Base-by-base conservation (phyloP, 1,140 invertebrate species). In the Coptotermes formosanus region DNA sequence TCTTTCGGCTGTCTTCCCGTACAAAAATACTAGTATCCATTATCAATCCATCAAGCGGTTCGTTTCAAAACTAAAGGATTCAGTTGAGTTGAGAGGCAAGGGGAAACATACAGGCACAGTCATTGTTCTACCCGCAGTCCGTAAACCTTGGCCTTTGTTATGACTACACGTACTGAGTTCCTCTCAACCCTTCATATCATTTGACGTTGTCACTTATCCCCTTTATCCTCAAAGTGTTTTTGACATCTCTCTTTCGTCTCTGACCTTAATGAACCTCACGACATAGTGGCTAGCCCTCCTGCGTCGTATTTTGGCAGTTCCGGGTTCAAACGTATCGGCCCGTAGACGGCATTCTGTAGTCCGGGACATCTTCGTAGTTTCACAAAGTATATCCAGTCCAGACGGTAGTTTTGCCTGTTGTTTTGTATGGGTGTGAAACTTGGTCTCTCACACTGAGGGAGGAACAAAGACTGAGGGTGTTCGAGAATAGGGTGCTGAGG, bases 41-140 rank as follows among this genome's bases (percentile, higher is more conserved):
- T 83, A 83, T 83, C 82, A 83, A 83, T 83, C 43, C 82, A 83
- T 45, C 82, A 83, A 83, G 82, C 38, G 82, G 82, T 83, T 38
- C 1, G 16, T 83, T 83, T 83, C 43, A 43, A 43, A 52, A 83
- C 48, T 44, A 75, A 75, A 75, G 7, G n/a, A 75, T 1, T 30
- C n/a, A 23, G n/a, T 11, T 7, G n/a, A 30, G n/a, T 0, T 14
- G 64, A 30, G 7, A 8, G 25, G 9, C n/a, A 16, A 55, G 52
- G 0, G 19, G 52, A 4, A 9, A 75, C n/a, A 8, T 21, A n/a
- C 8, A 64, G 59, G 12, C 25, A 1, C 12, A 64, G 59, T 64
- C 64, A 30, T 75, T 75, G 64, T 75, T 75, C 64, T 75, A 30
- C 2, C 64, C 16, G 64, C 25, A 21, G 7, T n/a, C 59, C 14